Evolutionary conservation across 1,140 invertebrate genomes (phyloP), one percentile per base, ranked within the genome.

Genomic region (Lepidurus arcticus): DNA sequence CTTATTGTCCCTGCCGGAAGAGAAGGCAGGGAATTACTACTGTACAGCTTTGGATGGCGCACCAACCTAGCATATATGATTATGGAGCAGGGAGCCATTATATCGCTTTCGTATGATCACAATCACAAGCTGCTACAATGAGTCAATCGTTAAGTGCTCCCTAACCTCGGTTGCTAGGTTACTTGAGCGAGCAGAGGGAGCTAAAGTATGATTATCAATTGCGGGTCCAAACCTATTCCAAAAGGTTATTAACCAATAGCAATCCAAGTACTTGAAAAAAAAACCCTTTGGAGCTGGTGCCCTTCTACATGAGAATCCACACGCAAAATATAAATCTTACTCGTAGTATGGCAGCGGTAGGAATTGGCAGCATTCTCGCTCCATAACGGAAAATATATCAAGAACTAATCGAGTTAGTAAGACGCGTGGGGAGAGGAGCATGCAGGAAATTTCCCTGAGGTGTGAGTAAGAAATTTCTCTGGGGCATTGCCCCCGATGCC

Each of bases 71-170:
- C 45, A 10, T 65, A 65, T 13, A 9, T 13, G 16, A 13, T 13
- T 16, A 21, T 16, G 16, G 7, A 7, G 53, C 16, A 1, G 53
- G 13, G 9, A 13, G 7, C 13, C 8, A 65, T 65, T 65, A 21
- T 65, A 9, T 65, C 21, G 21, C 13, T 65, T 65, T 65, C 16
- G 9, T 65, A 21, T 65, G 8, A 65, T 65, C 53, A 21, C 53
- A 65, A 65, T 65, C 53, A 65, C 53, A 65, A 65, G 21, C 53
- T 65, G 9, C 53, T 13, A 16, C 53, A 11, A 65, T 65, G 53
- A 65, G 21, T 65, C 53, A 65, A 65, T 21, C 53, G 16, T 65
- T 65, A 65, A 65, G 53, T 65, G 53, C 53, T 65, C 53, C 21
- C 53, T 21, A 65, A 21, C 16, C 53, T 65, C 13, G 53, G 53